Conservation (phyloP, 2,797 vertebrate genomes). For the Megaceryle alcyon region DNA sequence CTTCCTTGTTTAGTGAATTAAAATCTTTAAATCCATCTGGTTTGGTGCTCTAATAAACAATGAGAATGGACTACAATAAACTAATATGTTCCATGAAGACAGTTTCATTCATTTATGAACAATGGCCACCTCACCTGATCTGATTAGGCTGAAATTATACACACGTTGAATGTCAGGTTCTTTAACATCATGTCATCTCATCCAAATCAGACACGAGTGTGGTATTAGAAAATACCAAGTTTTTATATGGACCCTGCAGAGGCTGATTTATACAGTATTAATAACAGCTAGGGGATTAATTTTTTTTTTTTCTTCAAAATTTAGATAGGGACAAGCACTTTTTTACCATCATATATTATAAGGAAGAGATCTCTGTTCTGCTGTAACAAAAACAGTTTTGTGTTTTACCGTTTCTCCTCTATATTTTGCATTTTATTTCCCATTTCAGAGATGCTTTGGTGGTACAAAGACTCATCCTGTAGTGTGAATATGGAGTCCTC, state of each 20-base stretch:
- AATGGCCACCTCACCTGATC: not conserved
- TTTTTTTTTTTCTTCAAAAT: not conserved
- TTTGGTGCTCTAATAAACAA: not conserved
- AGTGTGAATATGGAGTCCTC: too few species aligned
- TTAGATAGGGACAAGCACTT: not conserved
- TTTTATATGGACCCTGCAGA: not conserved
- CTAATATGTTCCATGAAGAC: not conserved
- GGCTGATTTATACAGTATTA: not conserved
- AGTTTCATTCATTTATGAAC: not conserved
- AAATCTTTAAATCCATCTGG: not conserved
- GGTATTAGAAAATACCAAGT: not conserved
- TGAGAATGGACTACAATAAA: not conserved
- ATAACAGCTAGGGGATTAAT: not conserved
- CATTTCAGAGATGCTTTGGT: not conserved
- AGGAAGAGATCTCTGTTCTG: not conserved
- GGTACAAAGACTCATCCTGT: not conserved
- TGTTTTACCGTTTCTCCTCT: not conserved
- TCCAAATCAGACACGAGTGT: not conserved
- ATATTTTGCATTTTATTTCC: not conserved
- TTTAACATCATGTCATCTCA: not conserved
- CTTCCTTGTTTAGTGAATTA: not conserved
- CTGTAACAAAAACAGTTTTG: not conserved
- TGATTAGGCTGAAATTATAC: not conserved
- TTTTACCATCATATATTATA: not conserved
- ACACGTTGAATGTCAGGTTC: not conserved